Evolutionary conservation across 1,140 invertebrate species (phyloP).

Genomic region (Diabrotica virgifera): DNA sequence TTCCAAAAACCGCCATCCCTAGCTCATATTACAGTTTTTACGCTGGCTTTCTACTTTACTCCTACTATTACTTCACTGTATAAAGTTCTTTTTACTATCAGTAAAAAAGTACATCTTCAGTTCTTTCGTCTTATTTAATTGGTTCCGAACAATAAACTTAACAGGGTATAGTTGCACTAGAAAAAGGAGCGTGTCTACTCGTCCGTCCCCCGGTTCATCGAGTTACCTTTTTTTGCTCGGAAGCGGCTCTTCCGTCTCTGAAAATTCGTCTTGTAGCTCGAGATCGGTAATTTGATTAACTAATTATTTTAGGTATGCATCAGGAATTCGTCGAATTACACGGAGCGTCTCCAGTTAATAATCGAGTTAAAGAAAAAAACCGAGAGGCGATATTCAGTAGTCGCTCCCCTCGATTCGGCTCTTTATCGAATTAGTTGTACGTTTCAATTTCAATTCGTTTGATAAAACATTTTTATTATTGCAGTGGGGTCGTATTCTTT

Average conservation of each 20-base stretch:
- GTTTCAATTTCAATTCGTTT: not conserved
- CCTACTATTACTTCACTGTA: too few species aligned
- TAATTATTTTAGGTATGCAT: constrained; percentile 3
- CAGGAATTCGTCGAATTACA: not conserved
- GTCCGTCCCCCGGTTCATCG: not conserved
- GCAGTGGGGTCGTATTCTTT: too few species aligned
- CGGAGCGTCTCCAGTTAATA: not conserved
- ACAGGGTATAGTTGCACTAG: too few species aligned
- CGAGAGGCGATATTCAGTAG: not conserved
- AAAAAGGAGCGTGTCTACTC: too few species aligned
- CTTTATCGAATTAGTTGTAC: not conserved
- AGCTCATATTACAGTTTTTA: too few species aligned
- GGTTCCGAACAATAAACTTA: too few species aligned
- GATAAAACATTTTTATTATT: not conserved
- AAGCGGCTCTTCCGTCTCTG: not conserved
- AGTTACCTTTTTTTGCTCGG: not conserved
- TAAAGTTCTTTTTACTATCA: too few species aligned
- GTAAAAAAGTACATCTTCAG: too few species aligned
- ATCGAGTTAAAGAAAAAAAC: constrained; percentile 1
- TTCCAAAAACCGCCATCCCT: too few species aligned
- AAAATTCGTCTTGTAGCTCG: not conserved
- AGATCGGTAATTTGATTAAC: constrained; percentile 3
- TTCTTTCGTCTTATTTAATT: too few species aligned
- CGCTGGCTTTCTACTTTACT: too few species aligned
- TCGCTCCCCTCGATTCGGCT: not conserved